These are phyloP conservation scores for Rugalucina vietnamica DNA, from an alignment of 2,888 invertebrate species.

Conservation along the genomic window DNA sequence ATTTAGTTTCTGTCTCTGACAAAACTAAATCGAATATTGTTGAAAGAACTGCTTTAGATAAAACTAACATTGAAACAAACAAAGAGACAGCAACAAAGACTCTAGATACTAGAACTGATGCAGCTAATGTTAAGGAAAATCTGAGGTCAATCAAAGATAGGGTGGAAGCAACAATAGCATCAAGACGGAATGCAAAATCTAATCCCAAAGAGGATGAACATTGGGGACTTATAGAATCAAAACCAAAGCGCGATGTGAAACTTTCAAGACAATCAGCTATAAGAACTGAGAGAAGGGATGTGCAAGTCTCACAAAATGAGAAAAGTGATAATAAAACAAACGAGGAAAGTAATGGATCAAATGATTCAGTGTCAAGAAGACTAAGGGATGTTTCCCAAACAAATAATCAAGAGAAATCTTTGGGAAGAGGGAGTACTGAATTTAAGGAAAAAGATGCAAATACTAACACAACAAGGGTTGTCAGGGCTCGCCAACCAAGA, in stretches of 20 bases:
- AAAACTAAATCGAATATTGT: not conserved
- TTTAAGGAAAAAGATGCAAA: not conserved
- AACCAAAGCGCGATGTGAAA: conserved; percentile 28
- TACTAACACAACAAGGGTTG: not conserved
- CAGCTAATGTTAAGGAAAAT: not conserved
- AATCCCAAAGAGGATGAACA: not conserved
- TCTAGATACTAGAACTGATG: not conserved
- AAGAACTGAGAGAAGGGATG: conserved; percentile 44
- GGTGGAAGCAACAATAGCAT: not conserved
- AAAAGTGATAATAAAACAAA: not conserved
- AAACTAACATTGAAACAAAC: not conserved
- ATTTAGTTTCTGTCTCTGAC: not conserved
- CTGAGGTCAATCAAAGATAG: not conserved
- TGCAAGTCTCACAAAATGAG: conserved; percentile 25
- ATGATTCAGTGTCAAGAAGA: not conserved
- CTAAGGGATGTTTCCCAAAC: not conserved
- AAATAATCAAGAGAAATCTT: not conserved
- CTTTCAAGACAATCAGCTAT: conserved; percentile 52
- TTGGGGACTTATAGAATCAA: conserved; percentile 9
- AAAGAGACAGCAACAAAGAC: not conserved
- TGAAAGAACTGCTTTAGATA: not conserved
- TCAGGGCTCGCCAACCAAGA: not conserved
- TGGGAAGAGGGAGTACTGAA: not conserved
- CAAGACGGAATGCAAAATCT: not conserved
- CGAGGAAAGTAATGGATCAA: not conserved